Conservation (phyloP, 2,888 invertebrate genomes). For the Leptopilina drosophilae region DNA sequence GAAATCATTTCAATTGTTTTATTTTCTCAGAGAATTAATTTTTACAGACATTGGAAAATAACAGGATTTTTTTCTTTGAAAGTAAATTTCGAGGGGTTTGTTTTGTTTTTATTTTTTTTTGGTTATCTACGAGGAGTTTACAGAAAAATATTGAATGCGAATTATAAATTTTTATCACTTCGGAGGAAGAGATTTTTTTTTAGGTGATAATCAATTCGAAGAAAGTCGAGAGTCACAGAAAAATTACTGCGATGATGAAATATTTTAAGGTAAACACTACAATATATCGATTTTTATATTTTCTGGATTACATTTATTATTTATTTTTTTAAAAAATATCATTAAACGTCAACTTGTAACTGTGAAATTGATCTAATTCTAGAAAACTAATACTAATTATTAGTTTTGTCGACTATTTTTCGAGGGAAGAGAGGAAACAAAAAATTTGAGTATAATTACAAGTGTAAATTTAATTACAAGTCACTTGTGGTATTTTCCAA, state of each 20-base stretch:
- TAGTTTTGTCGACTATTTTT: not conserved
- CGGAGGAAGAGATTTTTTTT: not conserved
- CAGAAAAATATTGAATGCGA: not conserved
- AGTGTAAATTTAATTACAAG: conserved; percentile 15
- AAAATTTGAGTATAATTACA: not conserved
- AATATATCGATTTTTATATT: not conserved
- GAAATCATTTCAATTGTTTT: conserved; percentile 1
- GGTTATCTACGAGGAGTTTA: conserved; percentile 19
- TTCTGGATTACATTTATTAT: not conserved
- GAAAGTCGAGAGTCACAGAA: not conserved
- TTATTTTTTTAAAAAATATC: not conserved
- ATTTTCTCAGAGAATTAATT: conserved; percentile 8
- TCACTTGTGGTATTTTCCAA: conserved; percentile 7
- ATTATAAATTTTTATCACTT: not conserved
- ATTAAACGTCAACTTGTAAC: not conserved
- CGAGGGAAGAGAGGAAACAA: not conserved
- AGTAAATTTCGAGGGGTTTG: not conserved
- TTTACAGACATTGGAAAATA: not conserved
- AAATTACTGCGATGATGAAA: not conserved
- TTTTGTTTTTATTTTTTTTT: conserved; percentile 17
- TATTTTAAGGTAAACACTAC: conserved; percentile 3
- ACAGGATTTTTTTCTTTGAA: conserved; percentile 9
- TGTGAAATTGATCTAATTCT: not conserved
- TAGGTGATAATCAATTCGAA: not conserved
- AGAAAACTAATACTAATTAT: not conserved